Evolutionary conservation across 2,888 invertebrate genomes (phyloP).

Genomic region (Agelastica alni): DNA sequence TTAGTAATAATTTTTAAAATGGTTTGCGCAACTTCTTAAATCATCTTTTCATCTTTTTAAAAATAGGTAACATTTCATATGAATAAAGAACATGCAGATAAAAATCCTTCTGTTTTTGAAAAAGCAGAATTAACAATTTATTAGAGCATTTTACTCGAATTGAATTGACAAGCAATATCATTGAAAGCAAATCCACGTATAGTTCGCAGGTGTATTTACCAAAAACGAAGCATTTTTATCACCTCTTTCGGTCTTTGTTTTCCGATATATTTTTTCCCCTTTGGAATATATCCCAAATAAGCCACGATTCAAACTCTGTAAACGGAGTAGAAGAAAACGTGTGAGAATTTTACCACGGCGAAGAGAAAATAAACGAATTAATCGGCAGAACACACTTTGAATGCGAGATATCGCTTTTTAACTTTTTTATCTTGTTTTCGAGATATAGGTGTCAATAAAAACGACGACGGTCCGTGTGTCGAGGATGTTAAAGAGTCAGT

Average conservation of each 20-base stretch:
- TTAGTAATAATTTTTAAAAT: too few relatives aligned
- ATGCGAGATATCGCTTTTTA: slow-evolving; percentile 34
- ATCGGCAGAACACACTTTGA: slow-evolving; percentile 29
- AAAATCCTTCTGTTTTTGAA: too few relatives aligned
- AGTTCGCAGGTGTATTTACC: slow-evolving; percentile 16
- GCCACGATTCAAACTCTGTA: slow-evolving; percentile 14
- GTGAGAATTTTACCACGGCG: slow-evolving; percentile 11
- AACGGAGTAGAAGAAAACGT: slow-evolving; percentile 12
- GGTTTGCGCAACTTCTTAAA: too few relatives aligned
- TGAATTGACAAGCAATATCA: slow-evolving; percentile 5
- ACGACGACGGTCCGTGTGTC: slow-evolving; percentile 21
- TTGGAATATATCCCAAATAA: slow-evolving; percentile 16
- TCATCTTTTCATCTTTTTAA: too few relatives aligned
- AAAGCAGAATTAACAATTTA: too few relatives aligned
- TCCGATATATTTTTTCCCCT: slow-evolving; percentile 4
- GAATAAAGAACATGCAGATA: too few relatives aligned
- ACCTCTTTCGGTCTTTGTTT: slow-evolving; percentile 11
- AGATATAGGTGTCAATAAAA: slow-evolving; percentile 41
- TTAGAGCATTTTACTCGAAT: too few relatives aligned
- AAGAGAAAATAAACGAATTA: slow-evolving; percentile 24
- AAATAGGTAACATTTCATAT: too few relatives aligned
- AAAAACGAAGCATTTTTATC: slow-evolving; percentile 17
- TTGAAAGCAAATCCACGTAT: slow-evolving; percentile 5
- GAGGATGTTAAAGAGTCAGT: slow-evolving; percentile 13
- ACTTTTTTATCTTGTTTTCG: slow-evolving; percentile 39